Base-by-base conservation (phyloP, 2,888 invertebrate species). In the Pediacus dermestoides region DNA sequence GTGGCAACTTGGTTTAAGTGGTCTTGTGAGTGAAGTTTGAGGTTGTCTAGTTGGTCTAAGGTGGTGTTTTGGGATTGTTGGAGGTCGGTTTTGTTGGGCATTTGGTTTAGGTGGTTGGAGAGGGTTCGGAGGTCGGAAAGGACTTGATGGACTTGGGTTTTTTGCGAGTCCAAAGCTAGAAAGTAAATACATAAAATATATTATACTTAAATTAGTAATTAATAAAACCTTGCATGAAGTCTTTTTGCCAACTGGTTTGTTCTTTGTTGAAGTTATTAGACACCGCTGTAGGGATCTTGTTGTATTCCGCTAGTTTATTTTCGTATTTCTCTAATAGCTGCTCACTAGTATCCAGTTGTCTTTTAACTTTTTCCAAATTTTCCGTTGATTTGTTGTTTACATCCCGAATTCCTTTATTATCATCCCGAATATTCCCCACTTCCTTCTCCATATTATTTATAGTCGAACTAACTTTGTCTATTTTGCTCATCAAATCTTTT, bases 1-100 rank as follows among this genome's bases (percentile, higher is more conserved):
- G 42, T 32, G 8, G 16, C 33, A 2, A 43, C 33, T 13, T 23
- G 16, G 11, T 39, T 35, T 9, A 46, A 15, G 7, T 13, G 21
- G 8, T n/a, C 27, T 33, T 26, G 44, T 37, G 3, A 33, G 35
- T 25, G 21, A 41, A 6, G 25, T 35, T 48, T 25, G 39, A 7
- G 27, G 38, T 16, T 30, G 9, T 16, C 35, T 10, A 9, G 8
- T n/a, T 15, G 9, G n/a, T 12, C 12, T 11, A 4, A 4, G 0
- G 85, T 85, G 34, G 76, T 70, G 61, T 86, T 86, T 44, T 77
- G 74, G 16, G 77, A 60, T 7, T 69, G 66, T 38, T 76, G 72
- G 1, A 85, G 63, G 41, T 81, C 78, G 0, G 65, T 57, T 9
- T 67, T 65, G 2, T 72, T 65, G 2, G 80, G 76, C 25, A 80